Base-by-base conservation (phyloP, 2,797 vertebrate species). In the Hippocampus kuda region DNA sequence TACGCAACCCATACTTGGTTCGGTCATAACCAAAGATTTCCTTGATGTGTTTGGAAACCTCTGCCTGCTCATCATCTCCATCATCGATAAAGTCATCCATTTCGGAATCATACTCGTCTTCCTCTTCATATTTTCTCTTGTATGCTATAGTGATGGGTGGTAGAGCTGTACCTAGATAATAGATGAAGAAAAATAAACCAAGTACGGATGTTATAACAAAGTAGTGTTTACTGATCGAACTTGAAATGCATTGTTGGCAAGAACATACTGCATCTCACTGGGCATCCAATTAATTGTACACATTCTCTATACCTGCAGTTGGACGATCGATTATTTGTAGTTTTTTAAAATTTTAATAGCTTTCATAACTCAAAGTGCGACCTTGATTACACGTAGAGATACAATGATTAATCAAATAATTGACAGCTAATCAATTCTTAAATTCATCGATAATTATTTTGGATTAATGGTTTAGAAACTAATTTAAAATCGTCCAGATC, bases 71-170 rank as follows among this genome's bases (percentile, higher is more conserved):
- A 1, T 92, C 94, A 20, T 89, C 96, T 84, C 78, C 94, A 59
- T 99, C 93, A 56, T 99, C 96, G 34, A 99, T 99, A 81, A 99
- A 99, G 77, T 98, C 97, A 0, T 99, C 96, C 97, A 99, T 99
- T 88, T 99, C 97, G 0, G 97, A 92, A 82, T 99, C 97, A n/a
- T 93, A 92, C 9, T 97, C 93, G 0, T 98, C 93, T 0, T 94
- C 93, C 5, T 92, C 95, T 41, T 94, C 93, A 68, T 89, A 91
- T 75, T 89, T 91, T 60, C 94, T 92, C 88, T 97, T 97, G 86
- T 95, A 95, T 65, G 87, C 84, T 22, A 89, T 91, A 7, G 93
- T 89, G 83, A 97, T 84, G 30, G 93, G 91, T 18, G 94, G 92
- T 9, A 92, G 83, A 64, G 78, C 79, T 20, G 87, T 75, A 77